A percentile compares a stretch with the other conserved stretches of the same genome.
Evolutionary conservation across 2,113 vertebrate genomes (phyloP).

Genomic region (Marmota flaviventris): DNA sequence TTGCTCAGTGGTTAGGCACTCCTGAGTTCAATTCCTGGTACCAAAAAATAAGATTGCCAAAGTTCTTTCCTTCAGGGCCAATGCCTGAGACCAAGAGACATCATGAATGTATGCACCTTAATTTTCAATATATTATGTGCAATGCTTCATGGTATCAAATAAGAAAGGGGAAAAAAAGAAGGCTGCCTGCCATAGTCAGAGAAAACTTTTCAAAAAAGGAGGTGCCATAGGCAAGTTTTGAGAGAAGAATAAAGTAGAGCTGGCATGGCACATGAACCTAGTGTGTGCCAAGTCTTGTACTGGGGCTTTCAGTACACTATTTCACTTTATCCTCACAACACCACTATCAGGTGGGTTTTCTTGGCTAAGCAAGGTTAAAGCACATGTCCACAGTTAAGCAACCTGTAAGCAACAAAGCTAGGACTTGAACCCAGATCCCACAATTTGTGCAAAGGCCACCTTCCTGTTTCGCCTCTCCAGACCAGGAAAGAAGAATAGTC

Average conservation of each 20-base stretch:
- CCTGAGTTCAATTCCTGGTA: no score
- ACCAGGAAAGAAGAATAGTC: not conserved
- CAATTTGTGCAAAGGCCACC: not conserved
- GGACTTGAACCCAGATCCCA: not conserved
- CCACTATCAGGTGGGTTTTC: not conserved
- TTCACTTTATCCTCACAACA: not conserved
- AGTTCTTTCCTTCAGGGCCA: not conserved
- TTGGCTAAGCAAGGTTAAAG: not conserved
- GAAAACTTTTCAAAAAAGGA: not conserved
- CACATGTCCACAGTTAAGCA: fast-evolving
- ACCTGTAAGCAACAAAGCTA: not conserved
- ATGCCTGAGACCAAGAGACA: not conserved
- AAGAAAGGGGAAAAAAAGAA: not conserved
- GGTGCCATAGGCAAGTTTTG: not conserved
- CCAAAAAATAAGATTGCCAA: not conserved
- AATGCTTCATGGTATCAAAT: not conserved
- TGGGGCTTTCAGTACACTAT: not conserved
- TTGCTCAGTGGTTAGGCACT: no score
- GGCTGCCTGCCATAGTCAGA: not conserved
- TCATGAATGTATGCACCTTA: not conserved
- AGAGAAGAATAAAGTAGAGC: not conserved
- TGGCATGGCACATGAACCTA: not conserved
- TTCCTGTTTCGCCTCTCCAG: not conserved
- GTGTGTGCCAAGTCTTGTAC: not conserved
- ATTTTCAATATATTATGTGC: not conserved